These are phyloP conservation scores for Calidris pugnax DNA, from an alignment of 2,113 vertebrate genomes.

Conservation along the genomic window DNA sequence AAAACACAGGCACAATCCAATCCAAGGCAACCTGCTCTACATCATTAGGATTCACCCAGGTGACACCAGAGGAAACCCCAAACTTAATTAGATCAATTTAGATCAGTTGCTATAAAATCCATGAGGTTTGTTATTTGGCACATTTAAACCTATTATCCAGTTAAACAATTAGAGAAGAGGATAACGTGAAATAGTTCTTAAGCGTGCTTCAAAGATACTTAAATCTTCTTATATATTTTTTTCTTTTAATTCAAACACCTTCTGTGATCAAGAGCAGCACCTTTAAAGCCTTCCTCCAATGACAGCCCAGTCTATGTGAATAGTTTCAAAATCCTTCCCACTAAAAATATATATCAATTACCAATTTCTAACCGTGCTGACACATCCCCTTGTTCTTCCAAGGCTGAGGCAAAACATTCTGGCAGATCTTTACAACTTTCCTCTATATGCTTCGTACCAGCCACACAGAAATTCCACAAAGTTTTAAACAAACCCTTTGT, in stretches of 20 bases:
- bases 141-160: slow-evolving; percentile 66
- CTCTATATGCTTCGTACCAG: neutral
- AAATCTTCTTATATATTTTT: slow-evolving; percentile 16
- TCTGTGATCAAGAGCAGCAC: neutral
- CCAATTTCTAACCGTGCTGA: neutral
- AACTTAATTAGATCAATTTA: slow-evolving; percentile 59
- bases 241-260: slow-evolving; percentile 3
- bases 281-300: neutral
- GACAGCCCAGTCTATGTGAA: neutral
- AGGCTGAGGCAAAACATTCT: neutral
- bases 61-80: neutral
- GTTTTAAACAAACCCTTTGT: neutral
- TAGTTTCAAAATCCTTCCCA: neutral
- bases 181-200: slow-evolving; percentile 49
- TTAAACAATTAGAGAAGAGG: slow-evolving; percentile 64
- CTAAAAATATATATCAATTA: neutral
- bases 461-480: neutral
- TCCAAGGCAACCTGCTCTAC: neutral
- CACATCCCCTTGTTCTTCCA: neutral
- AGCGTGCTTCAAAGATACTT: slow-evolving; percentile 18
- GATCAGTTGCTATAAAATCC: slow-evolving; percentile 49
- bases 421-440: neutral
- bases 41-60: neutral
- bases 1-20: neutral
- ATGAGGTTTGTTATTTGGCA: slow-evolving; percentile 52